Conservation (phyloP, 2,113 vertebrate species). For the Misgurnus anguillicaudatus region DNA sequence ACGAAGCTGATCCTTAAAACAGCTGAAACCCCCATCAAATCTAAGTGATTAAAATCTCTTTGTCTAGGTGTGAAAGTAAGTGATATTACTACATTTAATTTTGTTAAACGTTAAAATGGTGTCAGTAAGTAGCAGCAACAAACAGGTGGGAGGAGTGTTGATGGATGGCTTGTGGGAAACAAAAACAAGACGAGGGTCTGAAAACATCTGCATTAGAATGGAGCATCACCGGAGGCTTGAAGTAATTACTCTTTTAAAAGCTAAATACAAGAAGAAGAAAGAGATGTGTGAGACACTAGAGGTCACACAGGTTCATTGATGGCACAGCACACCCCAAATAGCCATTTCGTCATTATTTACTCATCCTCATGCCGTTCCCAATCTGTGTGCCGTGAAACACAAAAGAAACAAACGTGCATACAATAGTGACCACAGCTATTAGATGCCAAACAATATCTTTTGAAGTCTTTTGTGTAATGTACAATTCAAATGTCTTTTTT, state of each 20-base stretch:
- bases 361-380: neutral
- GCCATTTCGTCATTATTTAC: conserved; percentile 5
- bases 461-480: too few species aligned
- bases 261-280: conserved; percentile 43
- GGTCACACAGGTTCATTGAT: conserved; percentile 16
- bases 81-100: conserved; percentile 65
- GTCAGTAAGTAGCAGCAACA: conserved; percentile 44
- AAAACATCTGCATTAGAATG: conserved; percentile 93
- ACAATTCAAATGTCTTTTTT: too few species aligned
- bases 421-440: too few species aligned
- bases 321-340: conserved; percentile 5
- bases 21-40: too few species aligned
- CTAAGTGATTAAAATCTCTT: neutral
- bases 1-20: too few species aligned
- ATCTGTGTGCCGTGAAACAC: neutral
- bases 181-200: conserved; percentile 77
- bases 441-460: too few species aligned
- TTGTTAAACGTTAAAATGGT: conserved; percentile 28
- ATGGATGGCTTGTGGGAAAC: conserved; percentile 12
- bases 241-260: conserved; percentile 70
- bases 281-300: conserved; percentile 27
- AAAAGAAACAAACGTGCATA: neutral
- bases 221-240: conserved; percentile 63
- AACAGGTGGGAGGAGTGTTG: conserved; percentile 44
- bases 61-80: conserved; percentile 61